Evolutionary conservation across 37 sponge, comb jelly and placozoan genomes (phyloP).

Genomic region (Beroe ovata): DNA sequence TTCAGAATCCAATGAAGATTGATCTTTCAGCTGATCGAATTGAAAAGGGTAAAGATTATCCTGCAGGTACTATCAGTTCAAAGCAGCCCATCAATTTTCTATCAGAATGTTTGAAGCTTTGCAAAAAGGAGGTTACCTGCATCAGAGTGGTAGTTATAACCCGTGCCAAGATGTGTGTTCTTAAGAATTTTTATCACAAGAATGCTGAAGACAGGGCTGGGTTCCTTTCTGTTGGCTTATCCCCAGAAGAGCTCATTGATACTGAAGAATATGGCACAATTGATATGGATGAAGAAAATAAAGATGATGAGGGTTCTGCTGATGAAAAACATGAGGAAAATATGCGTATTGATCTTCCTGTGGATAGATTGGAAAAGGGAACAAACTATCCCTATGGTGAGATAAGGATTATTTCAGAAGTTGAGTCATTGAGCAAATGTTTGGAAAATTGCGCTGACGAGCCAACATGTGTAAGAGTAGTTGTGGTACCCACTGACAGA

Average conservation of each 20-base stretch:
- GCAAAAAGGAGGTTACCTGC: neutral
- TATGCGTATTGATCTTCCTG: neutral
- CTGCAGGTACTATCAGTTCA: neutral
- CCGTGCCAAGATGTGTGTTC: neutral
- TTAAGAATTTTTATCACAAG: neutral
- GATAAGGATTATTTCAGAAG: neutral
- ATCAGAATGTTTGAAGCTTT: neutral
- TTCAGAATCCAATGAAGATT: neutral
- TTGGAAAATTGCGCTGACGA: neutral
- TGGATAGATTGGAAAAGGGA: neutral
- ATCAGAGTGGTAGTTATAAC: neutral
- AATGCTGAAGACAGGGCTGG: neutral
- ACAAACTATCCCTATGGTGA: neutral
- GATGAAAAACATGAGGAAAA: no score
- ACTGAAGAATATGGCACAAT: no score
- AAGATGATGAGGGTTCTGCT: no score
- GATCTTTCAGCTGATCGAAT: neutral
- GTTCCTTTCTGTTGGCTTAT: neutral
- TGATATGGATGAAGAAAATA: neutral
- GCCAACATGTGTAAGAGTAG: neutral
- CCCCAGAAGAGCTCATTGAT: neutral
- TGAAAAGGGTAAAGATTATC: neutral
- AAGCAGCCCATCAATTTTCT: neutral
- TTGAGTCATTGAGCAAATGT: neutral
- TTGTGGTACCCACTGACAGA: neutral